Percentiles rank a stretch among this genome's conserved stretches.
Conservation (phyloP, 2,113 vertebrate genomes). For the Mesocricetus auratus region DNA sequence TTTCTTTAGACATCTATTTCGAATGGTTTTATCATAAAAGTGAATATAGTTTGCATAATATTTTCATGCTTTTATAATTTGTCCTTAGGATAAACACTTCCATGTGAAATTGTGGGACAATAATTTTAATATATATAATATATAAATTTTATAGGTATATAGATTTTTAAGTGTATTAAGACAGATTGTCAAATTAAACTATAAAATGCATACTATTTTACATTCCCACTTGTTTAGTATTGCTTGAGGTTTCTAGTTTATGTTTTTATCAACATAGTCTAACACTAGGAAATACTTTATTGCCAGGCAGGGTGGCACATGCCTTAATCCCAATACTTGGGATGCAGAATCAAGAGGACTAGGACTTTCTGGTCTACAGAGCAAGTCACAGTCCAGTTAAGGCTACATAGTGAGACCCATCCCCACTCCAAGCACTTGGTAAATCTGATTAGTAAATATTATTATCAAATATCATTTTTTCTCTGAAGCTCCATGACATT, state of each 20-base stretch:
- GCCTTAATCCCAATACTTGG: not conserved
- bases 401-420: not conserved
- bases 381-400: not conserved
- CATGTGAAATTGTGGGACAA: conserved; percentile 6
- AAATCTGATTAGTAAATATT: conserved; percentile 25
- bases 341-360: not conserved
- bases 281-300: conserved; percentile 42
- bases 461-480: not conserved
- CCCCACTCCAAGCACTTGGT: not conserved
- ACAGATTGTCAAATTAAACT: conserved; percentile 50
- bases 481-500: not conserved
- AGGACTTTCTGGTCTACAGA: not conserved
- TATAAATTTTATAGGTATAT: not conserved
- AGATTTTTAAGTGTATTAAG: conserved; percentile 46
- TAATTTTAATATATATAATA: conserved; percentile 5
- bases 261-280: not conserved
- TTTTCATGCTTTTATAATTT: conserved; percentile 56
- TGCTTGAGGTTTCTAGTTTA: not conserved
- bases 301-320: not conserved
- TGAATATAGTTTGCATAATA: not conserved
- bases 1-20: conserved; percentile 43
- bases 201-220: conserved; percentile 51
- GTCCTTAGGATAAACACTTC: conserved; percentile 5
- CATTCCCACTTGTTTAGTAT: not conserved
- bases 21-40: conserved; percentile 24